Percentiles rank a stretch among this genome's conserved stretches.
phyloP scores from a whole-genome alignment of 2,113 vertebrate genomes.

The Elanoides forficatus region DNA sequence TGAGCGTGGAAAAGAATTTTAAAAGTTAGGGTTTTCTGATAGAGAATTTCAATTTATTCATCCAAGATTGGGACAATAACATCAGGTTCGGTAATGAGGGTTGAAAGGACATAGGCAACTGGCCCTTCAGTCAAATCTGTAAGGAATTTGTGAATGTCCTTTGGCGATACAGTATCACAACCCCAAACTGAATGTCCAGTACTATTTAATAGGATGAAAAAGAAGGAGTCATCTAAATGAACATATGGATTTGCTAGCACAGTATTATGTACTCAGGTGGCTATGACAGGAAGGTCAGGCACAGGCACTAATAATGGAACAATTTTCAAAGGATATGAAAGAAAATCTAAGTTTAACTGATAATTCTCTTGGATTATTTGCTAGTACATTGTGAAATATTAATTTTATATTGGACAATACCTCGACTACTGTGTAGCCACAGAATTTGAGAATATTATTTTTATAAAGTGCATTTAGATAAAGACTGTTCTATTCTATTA shows the following conservation, averaged over 20 bases:
- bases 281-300: neutral
- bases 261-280: neutral
- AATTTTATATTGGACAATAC: neutral
- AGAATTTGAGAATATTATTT: neutral
- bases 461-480: neutral
- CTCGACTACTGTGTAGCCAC: neutral
- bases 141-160: neutral
- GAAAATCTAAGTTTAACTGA: neutral
- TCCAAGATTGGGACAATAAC: neutral
- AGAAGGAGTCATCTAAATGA: neutral
- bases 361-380: neutral
- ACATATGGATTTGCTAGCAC: neutral
- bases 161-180: neutral
- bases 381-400: neutral
- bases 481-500: neutral
- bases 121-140: neutral
- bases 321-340: neutral
- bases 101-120: neutral
- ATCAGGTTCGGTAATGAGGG: neutral
- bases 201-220: neutral
- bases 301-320: neutral
- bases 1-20: accelerated
- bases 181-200: neutral
- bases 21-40: neutral
- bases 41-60: neutral